Evolutionary conservation across 2,113 vertebrate genomes (phyloP).

Genomic region (Clinocottus analis): DNA sequence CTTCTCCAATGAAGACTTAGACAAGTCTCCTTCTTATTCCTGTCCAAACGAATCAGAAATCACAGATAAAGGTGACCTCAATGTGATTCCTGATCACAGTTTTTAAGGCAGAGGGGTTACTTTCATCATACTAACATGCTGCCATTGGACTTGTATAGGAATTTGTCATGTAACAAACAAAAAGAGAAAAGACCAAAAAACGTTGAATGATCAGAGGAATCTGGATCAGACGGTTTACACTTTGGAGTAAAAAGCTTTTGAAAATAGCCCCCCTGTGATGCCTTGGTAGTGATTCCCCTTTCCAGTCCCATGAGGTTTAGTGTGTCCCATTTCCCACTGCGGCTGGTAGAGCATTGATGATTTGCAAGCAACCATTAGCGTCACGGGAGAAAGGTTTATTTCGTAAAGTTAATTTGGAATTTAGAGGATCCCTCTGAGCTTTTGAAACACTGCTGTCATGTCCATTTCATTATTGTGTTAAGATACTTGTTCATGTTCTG

Average conservation of each 20-base stretch:
- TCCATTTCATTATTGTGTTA: background rate
- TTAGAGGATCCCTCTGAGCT: background rate
- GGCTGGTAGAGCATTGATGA: conserved; percentile 2
- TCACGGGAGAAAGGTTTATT: conserved; percentile 11
- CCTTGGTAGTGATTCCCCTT: conserved; percentile 57
- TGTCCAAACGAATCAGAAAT: conserved; percentile 73
- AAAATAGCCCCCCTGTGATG: conserved; percentile 84
- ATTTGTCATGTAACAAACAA: conserved; percentile 21
- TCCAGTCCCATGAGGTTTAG: conserved; percentile 26
- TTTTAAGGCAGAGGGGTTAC: conserved; percentile 78
- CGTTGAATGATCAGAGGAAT: conserved; percentile 19
- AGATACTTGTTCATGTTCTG: background rate
- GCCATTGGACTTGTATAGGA: conserved; percentile 19
- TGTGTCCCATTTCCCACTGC: conserved; percentile 12
- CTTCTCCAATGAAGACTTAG: conserved; percentile 82
- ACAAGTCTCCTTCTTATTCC: conserved; percentile 70
- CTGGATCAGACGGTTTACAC: conserved; percentile 69
- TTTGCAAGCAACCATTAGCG: conserved; percentile 52
- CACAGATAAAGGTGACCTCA: conserved; percentile 77
- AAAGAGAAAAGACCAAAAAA: background rate
- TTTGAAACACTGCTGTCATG: background rate
- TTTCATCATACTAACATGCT: conserved; percentile 78
- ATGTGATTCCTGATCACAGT: conserved; percentile 65
- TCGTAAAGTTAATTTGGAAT: background rate
- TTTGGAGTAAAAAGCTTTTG: conserved; percentile 86